Evolutionary conservation across 2,797 vertebrate species (phyloP), one percentile per base, ranked within the genome.

Genomic region (Triplophysa yarkandensis): DNA sequence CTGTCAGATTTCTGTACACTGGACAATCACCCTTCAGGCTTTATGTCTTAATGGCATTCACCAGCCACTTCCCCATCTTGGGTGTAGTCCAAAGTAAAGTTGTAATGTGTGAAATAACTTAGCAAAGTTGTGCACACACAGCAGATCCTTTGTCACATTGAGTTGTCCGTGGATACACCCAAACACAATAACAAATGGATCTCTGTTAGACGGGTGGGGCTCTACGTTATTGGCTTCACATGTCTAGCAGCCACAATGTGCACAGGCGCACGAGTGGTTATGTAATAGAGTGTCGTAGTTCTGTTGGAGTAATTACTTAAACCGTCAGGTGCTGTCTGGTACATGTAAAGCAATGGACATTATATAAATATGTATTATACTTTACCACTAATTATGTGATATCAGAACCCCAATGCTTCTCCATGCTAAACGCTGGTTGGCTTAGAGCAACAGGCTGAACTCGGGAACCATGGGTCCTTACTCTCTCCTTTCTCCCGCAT

Each of bases 121-220:
- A 60, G 55, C 16, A 11, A n/a, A 39, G 14, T 43, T 72, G 2
- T 52, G 41, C 28, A 13, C 16, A 74, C 11, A 55, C 41, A 67
- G 50, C 57, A 65, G 58, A 16, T 54, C 44, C 28, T 27, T 11
- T 46, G 34, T 68, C 74, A 75, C 39, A 23, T 17, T 16, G 43
- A 70, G 72, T 69, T 55, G 57, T 75, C 39, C 68, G 52, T 76
- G 77, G 62, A 74, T 78, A 64, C 52, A 65, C 68, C 65, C 68
- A 80, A 78, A 54, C 72, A 73, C 27, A 67, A 64, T 72, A 80
- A 76, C 71, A 70, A 82, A 76, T 67, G 60, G 65, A 63, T 65
- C n/a, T 69, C 50, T 78, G 72, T 80, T 76, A 78, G 65, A 79
- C 34, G 65, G 72, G 71, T 72, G 64, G 16, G 71, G 67, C 4